Conservation (phyloP, 2,113 vertebrate genomes). For the Corapipo altera region DNA sequence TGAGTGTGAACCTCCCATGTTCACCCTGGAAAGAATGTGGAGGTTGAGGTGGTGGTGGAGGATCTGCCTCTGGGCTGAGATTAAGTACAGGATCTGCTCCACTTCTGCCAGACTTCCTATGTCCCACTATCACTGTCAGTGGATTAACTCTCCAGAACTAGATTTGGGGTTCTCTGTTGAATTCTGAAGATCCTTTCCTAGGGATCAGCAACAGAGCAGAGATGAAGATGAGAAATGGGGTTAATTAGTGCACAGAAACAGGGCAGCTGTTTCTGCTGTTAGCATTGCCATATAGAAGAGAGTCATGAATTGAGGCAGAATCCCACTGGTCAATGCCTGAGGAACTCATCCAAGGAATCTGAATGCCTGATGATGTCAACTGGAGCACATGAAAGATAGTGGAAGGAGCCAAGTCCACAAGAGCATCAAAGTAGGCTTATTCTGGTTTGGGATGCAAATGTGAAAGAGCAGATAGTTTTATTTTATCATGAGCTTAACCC, state of each 20-base stretch:
- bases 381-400: not conserved
- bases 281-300: not conserved
- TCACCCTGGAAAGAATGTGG: not conserved
- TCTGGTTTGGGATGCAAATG: not conserved
- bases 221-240: not conserved
- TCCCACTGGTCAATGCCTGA: not conserved
- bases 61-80: not conserved
- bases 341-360: slow-evolving; percentile 2
- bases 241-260: not conserved
- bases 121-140: not conserved
- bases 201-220: not conserved
- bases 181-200: not conserved
- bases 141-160: not conserved
- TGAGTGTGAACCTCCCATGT: not conserved
- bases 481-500: not conserved
- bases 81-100: not conserved
- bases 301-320: not conserved
- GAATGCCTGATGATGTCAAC: not conserved
- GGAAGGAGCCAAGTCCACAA: not conserved
- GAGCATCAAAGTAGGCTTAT: not conserved
- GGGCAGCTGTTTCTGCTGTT: not conserved
- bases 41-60: not conserved
- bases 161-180: not conserved
- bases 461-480: not conserved
- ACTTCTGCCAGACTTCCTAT: not conserved